Percentiles rank a stretch among this genome's conserved stretches.
These are phyloP conservation scores for Rhinichthys klamathensis DNA, from an alignment of 2,113 vertebrate genomes.

Conservation along the genomic window DNA sequence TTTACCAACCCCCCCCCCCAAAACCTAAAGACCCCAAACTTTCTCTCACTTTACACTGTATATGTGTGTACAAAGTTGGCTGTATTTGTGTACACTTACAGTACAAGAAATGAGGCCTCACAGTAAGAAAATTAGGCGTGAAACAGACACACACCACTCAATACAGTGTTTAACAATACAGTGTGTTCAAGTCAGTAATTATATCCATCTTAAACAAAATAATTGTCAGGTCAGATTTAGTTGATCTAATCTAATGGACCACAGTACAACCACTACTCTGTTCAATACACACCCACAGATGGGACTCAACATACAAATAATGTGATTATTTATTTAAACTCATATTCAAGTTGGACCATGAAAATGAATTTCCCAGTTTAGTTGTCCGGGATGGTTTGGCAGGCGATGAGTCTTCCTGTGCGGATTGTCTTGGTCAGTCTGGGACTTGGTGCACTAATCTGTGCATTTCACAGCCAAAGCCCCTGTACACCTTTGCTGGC, in stretches of 20 bases:
- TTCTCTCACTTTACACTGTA: not conserved
- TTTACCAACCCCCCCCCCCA: too few species aligned
- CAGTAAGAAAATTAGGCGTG: not conserved
- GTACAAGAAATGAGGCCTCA: not conserved
- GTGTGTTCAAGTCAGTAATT: too few species aligned
- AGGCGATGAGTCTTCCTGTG: conserved; percentile 7
- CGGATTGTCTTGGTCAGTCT: conserved; percentile 9
- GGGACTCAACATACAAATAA: not conserved
- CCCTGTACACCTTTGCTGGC: conserved; percentile 25
- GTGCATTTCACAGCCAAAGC: conserved; percentile 26
- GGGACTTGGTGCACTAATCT: conserved; percentile 33
- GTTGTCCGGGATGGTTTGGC: conserved; percentile 18
- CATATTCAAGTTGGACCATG: not conserved
- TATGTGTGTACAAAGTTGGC: not conserved
- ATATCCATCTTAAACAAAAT: not conserved
- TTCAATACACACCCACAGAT: not conserved
- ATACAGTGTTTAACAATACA: too few species aligned
- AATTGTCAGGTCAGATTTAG: not conserved
- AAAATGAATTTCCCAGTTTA: not conserved
- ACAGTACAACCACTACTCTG: not conserved
- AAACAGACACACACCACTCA: too few species aligned
- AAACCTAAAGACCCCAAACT: not conserved
- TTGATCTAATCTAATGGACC: not conserved
- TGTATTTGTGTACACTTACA: not conserved
- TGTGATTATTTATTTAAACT: not conserved